These are phyloP conservation scores for Polypedilum pembai DNA, from an alignment of 1,140 invertebrate species.

Conservation along the genomic window DNA sequence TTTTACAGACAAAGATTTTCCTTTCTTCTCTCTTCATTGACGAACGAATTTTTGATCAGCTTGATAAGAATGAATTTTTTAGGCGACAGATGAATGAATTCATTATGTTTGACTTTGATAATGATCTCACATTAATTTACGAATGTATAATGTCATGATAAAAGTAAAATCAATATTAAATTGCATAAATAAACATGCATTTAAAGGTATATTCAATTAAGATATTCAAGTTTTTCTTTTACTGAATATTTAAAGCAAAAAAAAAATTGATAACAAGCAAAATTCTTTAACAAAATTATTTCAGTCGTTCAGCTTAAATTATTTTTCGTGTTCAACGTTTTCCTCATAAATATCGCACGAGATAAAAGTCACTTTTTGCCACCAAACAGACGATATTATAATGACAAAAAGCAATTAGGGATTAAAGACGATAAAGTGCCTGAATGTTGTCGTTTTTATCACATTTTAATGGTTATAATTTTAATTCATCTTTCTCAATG, in stretches of 20 bases:
- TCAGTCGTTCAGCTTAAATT: too few species aligned
- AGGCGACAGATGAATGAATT: not conserved
- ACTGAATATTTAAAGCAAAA: not conserved
- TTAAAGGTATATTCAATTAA: not conserved
- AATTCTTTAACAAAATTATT: too few species aligned
- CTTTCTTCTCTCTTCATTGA: not conserved
- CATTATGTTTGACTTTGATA: constrained; percentile 5
- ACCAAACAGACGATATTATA: too few species aligned
- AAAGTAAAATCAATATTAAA: not conserved
- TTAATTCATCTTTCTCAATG: too few species aligned
- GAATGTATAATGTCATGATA: not conserved
- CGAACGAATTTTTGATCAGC: not conserved
- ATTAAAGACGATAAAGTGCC: too few species aligned
- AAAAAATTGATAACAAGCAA: too few species aligned
- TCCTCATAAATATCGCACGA: too few species aligned
- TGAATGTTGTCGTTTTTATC: too few species aligned
- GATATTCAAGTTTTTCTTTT: not conserved
- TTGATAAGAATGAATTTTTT: not conserved
- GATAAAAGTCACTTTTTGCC: too few species aligned
- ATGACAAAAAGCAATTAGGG: too few species aligned
- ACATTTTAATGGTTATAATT: too few species aligned
- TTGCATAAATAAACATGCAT: not conserved
- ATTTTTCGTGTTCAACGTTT: too few species aligned
- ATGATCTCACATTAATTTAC: not conserved
- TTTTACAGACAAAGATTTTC: not conserved